phyloP scores from a whole-genome alignment of 2,113 vertebrate species.

The Phaethon lepturus region DNA sequence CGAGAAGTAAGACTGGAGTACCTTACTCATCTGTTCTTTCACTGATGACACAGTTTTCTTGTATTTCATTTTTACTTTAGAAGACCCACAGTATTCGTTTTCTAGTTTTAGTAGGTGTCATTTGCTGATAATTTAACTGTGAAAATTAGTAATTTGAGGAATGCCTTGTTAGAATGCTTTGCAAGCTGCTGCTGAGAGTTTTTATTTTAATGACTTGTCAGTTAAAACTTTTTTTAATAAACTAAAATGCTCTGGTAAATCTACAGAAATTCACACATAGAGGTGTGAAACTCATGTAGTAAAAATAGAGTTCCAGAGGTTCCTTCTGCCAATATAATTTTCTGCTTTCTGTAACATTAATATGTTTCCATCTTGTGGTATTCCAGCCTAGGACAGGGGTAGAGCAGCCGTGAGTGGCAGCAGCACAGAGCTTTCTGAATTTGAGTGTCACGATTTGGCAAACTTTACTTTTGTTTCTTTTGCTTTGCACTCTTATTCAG shows the following conservation, averaged over 20 bases:
- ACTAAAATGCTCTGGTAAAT: neutral
- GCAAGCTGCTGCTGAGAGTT: neutral
- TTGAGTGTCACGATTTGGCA: neutral
- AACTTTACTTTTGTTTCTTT: neutral
- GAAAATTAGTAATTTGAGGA: neutral
- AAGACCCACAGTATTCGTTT: neutral
- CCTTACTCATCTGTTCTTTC: neutral
- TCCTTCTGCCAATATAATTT: neutral
- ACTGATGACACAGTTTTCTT: neutral
- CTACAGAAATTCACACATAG: neutral
- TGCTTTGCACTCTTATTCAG: neutral
- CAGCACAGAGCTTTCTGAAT: neutral
- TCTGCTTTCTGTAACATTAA: neutral
- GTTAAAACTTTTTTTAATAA: neutral
- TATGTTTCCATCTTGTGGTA: neutral
- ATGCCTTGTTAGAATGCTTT: neutral
- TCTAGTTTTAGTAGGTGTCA: neutral
- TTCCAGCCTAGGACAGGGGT: neutral
- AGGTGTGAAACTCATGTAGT: neutral
- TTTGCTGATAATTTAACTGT: neutral
- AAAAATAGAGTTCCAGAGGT: neutral
- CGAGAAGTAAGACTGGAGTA: constrained; percentile 62
- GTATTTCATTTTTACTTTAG: neutral
- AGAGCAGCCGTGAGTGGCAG: neutral
- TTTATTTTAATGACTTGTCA: neutral